Percentiles rank a stretch among this genome's conserved stretches.
Evolutionary conservation across 2,797 vertebrate species (phyloP).

Genomic region (Pyrocephalus nanus): DNA sequence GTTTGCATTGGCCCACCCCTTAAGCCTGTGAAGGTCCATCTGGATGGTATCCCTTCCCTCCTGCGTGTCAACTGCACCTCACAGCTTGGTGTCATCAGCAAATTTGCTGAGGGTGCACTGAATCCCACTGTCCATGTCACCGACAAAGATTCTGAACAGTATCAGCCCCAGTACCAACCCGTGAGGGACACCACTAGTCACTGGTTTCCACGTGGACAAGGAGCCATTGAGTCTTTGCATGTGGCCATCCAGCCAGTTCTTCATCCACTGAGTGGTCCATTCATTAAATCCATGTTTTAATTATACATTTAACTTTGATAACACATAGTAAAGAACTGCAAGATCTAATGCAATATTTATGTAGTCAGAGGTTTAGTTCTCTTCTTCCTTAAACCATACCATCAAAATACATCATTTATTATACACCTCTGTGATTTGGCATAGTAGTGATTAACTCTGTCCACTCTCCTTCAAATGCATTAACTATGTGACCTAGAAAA

Average conservation of each 20-base stretch:
- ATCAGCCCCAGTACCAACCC: too few relatives aligned
- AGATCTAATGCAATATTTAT: background rate
- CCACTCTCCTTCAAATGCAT: background rate
- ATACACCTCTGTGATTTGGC: background rate
- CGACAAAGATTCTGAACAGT: rapidly evolving
- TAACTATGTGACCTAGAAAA: background rate
- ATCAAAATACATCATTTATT: background rate
- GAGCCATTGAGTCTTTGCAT: background rate
- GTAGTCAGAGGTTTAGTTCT: background rate
- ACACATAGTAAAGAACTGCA: background rate
- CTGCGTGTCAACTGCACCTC: rapidly evolving
- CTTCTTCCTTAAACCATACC: background rate
- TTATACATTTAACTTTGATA: background rate
- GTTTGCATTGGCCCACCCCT: rapidly evolving
- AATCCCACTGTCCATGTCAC: too few relatives aligned
- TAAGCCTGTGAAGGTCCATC: too few relatives aligned
- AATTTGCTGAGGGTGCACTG: background rate
- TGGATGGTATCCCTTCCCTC: background rate
- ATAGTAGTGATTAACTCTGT: background rate
- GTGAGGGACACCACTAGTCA: background rate
- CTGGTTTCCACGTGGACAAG: rapidly evolving
- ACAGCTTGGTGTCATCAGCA: rapidly evolving
- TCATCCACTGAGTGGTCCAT: background rate
- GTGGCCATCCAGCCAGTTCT: background rate
- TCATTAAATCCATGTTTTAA: background rate